phyloP scores from a whole-genome alignment of 2,113 vertebrate species.

The Rattus norvegicus region DNA sequence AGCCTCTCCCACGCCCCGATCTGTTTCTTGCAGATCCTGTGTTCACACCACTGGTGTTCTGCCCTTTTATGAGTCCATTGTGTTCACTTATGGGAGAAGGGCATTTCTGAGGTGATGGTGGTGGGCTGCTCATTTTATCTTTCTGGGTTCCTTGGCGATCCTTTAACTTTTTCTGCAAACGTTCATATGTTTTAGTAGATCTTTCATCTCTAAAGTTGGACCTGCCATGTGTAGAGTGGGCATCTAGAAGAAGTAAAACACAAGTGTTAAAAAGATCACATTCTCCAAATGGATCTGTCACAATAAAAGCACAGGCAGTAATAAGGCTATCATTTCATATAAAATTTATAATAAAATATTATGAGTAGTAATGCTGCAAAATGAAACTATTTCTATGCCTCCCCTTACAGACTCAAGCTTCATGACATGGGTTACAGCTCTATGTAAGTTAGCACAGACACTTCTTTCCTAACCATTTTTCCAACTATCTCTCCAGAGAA shows the following conservation, averaged over 20 bases:
- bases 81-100: constrained; percentile 90
- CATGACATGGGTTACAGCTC: constrained; percentile 6
- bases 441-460: not conserved
- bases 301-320: not conserved
- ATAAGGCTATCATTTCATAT: not conserved
- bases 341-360: constrained; percentile 31
- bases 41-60: constrained; percentile 83
- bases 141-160: constrained; percentile 94
- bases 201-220: constrained; percentile 95
- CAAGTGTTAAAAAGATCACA: constrained; percentile 10
- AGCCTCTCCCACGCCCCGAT: constrained; percentile 87
- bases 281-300: constrained; percentile 29
- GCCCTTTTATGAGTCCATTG: constrained; percentile 91
- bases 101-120: constrained; percentile 94
- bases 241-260: constrained; percentile 86
- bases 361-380: constrained; percentile 19
- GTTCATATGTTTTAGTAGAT: constrained; percentile 96
- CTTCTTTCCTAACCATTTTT: constrained; percentile 15
- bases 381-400: constrained; percentile 46
- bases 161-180: constrained; percentile 97
- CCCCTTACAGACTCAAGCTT: constrained; percentile 31
- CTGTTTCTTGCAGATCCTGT: constrained; percentile 88
- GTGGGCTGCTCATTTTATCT: constrained; percentile 93
- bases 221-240: constrained; percentile 93
- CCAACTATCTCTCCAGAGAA: constrained; percentile 26